These are phyloP conservation scores for Mya arenaria DNA, from an alignment of 1,140 invertebrate genomes.

Conservation along the genomic window DNA sequence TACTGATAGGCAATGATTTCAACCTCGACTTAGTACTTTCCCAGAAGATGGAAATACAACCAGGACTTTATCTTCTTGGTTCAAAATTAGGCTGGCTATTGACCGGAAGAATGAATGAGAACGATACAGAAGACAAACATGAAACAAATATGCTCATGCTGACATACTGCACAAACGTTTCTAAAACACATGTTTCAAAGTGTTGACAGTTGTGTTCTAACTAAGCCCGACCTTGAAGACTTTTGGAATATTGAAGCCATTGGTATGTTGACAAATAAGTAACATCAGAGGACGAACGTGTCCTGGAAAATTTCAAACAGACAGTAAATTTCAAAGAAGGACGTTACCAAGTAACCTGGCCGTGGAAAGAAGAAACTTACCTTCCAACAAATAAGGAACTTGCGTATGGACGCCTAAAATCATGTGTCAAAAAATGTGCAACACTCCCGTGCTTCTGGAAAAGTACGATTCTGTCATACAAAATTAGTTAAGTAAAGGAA, in stretches of 20 bases:
- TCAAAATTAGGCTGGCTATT: constrained; percentile 20
- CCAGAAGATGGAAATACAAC: constrained; percentile 20
- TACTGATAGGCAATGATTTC: constrained; percentile 35
- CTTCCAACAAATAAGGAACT: neutral
- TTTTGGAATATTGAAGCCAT: constrained; percentile 34
- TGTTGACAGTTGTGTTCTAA: neutral
- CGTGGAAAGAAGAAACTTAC: neutral
- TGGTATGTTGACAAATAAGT: neutral
- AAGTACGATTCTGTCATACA: no score
- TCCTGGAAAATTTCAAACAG: neutral
- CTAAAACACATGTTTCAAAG: neutral
- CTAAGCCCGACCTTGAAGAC: constrained; percentile 7
- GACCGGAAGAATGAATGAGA: neutral
- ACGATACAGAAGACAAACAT: neutral
- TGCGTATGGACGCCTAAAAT: neutral
- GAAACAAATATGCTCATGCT: constrained; percentile 5
- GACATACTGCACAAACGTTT: neutral
- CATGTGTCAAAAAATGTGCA: neutral
- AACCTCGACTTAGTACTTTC: neutral
- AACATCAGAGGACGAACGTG: neutral
- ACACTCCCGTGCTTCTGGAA: neutral
- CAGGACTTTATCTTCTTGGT: constrained; percentile 4
- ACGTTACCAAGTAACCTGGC: neutral
- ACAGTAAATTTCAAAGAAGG: constrained; percentile 4
- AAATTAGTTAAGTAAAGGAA: no score